These are phyloP conservation scores for Cryptophagus acutangulus DNA, from an alignment of 2,888 invertebrate genomes.

Conservation along the genomic window DNA sequence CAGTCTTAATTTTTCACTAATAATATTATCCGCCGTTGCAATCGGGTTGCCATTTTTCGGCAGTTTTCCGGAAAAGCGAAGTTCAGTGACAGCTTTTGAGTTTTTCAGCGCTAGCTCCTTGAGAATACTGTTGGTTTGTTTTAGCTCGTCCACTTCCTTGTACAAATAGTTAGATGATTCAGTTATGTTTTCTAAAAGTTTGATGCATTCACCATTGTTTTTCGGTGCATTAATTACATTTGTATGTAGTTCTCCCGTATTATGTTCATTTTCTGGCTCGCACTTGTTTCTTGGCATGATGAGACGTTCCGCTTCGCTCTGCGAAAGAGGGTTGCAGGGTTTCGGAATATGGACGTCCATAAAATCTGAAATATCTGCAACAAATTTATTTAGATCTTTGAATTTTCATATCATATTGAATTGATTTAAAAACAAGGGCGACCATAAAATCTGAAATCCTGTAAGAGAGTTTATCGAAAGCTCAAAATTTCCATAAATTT, in stretches of 20 bases:
- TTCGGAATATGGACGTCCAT: too few species aligned
- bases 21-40: background rate
- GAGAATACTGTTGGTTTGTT: background rate
- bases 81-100: background rate
- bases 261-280: background rate
- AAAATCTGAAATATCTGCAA: too few species aligned
- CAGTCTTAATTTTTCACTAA: background rate
- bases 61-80: background rate
- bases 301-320: too few species aligned
- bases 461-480: too few species aligned
- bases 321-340: too few species aligned
- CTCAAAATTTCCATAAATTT: too few species aligned
- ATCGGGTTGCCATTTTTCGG: background rate
- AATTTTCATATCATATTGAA: too few species aligned
- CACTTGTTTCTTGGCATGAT: too few species aligned
- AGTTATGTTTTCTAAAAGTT: background rate
- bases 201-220: too few species aligned
- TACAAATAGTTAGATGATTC: background rate
- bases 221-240: background rate
- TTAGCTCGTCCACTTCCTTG: slow-evolving; percentile 1
- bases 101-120: background rate
- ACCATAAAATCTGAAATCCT: too few species aligned
- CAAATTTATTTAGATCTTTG: too few species aligned
- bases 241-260: background rate
- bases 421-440: too few species aligned